Percentiles rank a stretch among this genome's conserved stretches.
Evolutionary conservation across 2,113 vertebrate species (phyloP).

Genomic region (Fulmarus glacialis): DNA sequence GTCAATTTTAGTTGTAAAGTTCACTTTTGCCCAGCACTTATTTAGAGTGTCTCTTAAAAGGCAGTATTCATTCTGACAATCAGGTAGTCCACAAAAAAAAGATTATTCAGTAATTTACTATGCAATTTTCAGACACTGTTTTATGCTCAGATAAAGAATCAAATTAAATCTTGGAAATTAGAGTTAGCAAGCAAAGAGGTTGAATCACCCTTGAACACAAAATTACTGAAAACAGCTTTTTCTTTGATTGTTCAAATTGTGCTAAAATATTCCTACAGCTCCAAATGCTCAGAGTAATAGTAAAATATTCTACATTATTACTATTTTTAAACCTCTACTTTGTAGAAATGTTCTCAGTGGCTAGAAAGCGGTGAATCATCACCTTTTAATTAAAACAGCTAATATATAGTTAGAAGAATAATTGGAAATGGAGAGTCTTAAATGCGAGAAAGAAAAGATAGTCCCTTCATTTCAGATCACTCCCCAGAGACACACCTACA

Average conservation of each 20-base stretch:
- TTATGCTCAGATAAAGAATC: constrained; percentile 73
- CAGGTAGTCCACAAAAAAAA: constrained; percentile 59
- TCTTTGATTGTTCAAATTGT: constrained; percentile 48
- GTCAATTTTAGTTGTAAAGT: constrained; percentile 27
- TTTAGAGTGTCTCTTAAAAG: constrained; percentile 14
- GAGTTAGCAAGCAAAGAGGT: constrained; percentile 65
- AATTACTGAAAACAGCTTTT: constrained; percentile 55
- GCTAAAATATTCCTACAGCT: constrained; percentile 40
- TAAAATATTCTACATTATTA: constrained; percentile 60
- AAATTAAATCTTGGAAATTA: constrained; percentile 78
- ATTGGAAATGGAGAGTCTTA: constrained; percentile 6
- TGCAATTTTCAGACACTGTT: constrained; percentile 68
- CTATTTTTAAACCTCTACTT: constrained; percentile 52
- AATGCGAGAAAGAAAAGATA: not conserved
- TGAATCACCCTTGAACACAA: constrained; percentile 72
- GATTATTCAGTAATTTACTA: constrained; percentile 71
- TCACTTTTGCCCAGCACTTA: constrained; percentile 35
- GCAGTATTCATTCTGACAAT: constrained; percentile 38
- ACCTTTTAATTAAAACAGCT: constrained; percentile 66
- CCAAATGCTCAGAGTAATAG: constrained; percentile 50
- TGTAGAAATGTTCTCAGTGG: constrained; percentile 41
- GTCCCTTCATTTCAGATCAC: constrained; percentile 28
- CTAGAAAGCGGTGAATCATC: constrained; percentile 62
- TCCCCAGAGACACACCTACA: not conserved
- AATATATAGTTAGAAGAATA: constrained; percentile 56